Base-by-base conservation (phyloP, 35 echinoderm and acorn worm species). In the Apostichopus japonicus region DNA sequence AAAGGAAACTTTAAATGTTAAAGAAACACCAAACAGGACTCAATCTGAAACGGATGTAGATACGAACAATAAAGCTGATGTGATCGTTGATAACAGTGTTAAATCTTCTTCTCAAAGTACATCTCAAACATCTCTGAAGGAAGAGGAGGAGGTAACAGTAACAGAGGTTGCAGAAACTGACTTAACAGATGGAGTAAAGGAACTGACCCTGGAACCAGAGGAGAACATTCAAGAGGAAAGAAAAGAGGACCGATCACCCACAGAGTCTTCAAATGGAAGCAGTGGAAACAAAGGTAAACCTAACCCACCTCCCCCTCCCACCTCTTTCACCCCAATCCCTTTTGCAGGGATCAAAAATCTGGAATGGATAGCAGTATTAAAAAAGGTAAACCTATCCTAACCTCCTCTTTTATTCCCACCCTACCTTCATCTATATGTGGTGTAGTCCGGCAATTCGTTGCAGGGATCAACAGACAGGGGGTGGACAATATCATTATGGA, bases 181-280 rank as follows among this genome's bases (percentile, higher is more conserved):
- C 54, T 17, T 55, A 17, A 86, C 70, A 78, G 62, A 27, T 27
- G 83, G 24, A 15, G 33, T 93, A 25, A 86, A 93, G 44, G 83
- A 78, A 87, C 53, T 93, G 70, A 93, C 92, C n/a, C 24, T 93
- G 33, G n/a, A 87, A 52, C 70, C 83, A 23, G 53, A 86, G 11
- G 17, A 77, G 17, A 19, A 86, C 25, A 27, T 78, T 82, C 23
- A 72, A 23, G 67, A 54, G 17, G 73, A 79, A 16, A 10, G 14
- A 4, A 83, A 90, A 91, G 80, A 65, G 25, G 21, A 90, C 4
- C 1, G 91, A 90, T 67, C 63, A 16, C 92, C 94, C 80, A 92
- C 94, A 71, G 77, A 88, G 62, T 92, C 77, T 54, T 95, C 94
- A 23, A 86, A 95, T 23, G 86, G 54, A 83, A 95, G 94, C 72